Base-by-base conservation (phyloP, 2,113 vertebrate genomes). In the Aptenodytes forsteri region DNA sequence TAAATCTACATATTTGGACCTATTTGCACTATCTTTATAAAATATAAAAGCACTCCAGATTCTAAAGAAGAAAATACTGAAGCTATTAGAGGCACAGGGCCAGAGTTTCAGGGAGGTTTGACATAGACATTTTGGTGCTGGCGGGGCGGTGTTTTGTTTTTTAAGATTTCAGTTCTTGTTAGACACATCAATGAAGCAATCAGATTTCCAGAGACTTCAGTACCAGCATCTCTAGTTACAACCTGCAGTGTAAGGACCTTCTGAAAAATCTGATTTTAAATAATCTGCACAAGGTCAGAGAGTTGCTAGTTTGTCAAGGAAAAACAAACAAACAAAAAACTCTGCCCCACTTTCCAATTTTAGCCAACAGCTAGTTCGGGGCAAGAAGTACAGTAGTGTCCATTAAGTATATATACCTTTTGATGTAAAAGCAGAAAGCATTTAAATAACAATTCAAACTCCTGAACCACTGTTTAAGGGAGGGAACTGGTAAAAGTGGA, bases 241-340 rank as follows among this genome's bases (percentile, higher is more conserved):
- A 40, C 22, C 29, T 71, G 34, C 38, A 61, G 47, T 6, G 10
- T 25, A 67, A 87, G 9, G 7, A 52, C 19, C 34, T 34, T 23
- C 84, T 21, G 42, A 93, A 95, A 96, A 90, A 87, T 10, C 21
- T 76, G 30, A 70, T 55, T 83, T 83, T 52, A 95, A 93, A 66
- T 77, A 88, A 73, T 46, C 29, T 78, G 18, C 21, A 64, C 42
- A 50, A 83, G 54, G 73, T 91, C 6, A 2, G 38, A 70, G 32
- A 62, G n/a, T 44, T 72, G 42, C 22, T 52, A 82, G 69, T 36
- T 90, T 65, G 30, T 49, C 23, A 86, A 34, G 29, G 3, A 9
- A 16, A 34, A 81, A 71, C 78, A 27, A 14, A 15, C 6, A 22
- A 6, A 50, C 7, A 34, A 40, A 93, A 38, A 20, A 5, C 30